A percentile compares a stretch with the other conserved stretches of the same genome.
Evolutionary conservation across 2,888 invertebrate genomes (phyloP).

Genomic region (Cataglyphis cursor): DNA sequence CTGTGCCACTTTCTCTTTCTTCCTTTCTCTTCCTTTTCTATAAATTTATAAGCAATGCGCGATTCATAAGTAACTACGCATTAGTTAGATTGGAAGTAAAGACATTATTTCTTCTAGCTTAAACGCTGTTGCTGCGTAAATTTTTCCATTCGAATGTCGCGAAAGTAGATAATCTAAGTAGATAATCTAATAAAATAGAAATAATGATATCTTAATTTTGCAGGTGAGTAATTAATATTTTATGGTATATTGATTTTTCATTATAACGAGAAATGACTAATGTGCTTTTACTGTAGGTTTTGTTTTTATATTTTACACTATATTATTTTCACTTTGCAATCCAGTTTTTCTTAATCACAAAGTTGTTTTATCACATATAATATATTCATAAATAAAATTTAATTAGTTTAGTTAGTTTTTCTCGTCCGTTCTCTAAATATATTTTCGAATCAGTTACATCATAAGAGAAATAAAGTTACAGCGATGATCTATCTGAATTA

Average conservation of each 20-base stretch:
- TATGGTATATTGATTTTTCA: neutral
- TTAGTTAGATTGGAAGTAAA: neutral
- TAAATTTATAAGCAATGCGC: constrained; percentile 16
- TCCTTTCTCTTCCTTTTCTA: neutral
- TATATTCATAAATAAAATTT: neutral
- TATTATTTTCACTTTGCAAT: neutral
- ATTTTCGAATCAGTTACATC: neutral
- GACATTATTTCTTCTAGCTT: neutral
- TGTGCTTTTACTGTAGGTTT: neutral
- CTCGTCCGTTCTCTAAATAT: neutral
- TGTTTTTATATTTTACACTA: neutral
- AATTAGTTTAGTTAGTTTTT: neutral
- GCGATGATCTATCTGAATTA: neutral
- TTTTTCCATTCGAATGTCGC: neutral
- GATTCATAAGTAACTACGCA: neutral
- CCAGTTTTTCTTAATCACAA: neutral
- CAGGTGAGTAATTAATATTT: neutral
- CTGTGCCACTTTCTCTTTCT: neutral
- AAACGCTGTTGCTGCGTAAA: neutral
- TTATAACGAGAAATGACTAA: neutral
- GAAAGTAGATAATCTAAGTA: neutral
- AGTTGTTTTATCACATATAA: neutral
- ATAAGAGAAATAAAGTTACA: neutral
- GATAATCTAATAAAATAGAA: neutral
- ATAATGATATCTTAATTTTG: neutral